Evolutionary conservation across 2,888 invertebrate species (phyloP), one percentile per base, ranked within the genome.

Genomic region (Serrognathus titanus): DNA sequence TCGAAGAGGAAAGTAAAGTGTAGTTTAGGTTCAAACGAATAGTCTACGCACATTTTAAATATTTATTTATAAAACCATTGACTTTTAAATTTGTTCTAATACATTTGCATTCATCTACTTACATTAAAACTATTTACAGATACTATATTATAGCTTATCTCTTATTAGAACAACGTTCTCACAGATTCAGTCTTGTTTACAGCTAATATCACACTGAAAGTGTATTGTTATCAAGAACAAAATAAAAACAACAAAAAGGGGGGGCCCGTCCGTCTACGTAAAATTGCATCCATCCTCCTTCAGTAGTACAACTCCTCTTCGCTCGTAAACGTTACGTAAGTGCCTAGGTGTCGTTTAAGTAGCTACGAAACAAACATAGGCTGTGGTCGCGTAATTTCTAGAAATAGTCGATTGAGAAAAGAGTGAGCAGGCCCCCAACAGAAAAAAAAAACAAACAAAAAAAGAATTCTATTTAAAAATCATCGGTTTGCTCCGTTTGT

Each of bases 111-210:
- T 51, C 40, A 47, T 47, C 60, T 57, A 60, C 53, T 57, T 60
- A 60, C 63, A 61, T 63, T 43, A 51, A 49, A 60, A 36, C 57
- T 59, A 57, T 57, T 45, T 61, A 53, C 51, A 58, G 53, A 51
- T 54, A 47, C 58, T 43, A 58, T 5, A 31, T 48, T 51, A 48
- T 55, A 55, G 51, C 48, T 51, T 51, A 55, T 31, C 24, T 31
- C 52, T 55, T 58, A 57, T 61, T 60, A 61, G 61, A 63, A 63
- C 63, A 64, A 58, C 61, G 50, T 62, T 62, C 65, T 64, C 65
- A 66, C 66, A 66, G 63, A 67, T 67, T 68, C 69, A 69, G 69
- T 69, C 69, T 69, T 68, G 61, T 66, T 31, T 61, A 66, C 64
- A 66, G 63, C 67, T 68, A 66, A 68, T 68, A 68, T 68, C 68